Conservation (phyloP, 2,113 vertebrate species). For the Indicator maculatus region DNA sequence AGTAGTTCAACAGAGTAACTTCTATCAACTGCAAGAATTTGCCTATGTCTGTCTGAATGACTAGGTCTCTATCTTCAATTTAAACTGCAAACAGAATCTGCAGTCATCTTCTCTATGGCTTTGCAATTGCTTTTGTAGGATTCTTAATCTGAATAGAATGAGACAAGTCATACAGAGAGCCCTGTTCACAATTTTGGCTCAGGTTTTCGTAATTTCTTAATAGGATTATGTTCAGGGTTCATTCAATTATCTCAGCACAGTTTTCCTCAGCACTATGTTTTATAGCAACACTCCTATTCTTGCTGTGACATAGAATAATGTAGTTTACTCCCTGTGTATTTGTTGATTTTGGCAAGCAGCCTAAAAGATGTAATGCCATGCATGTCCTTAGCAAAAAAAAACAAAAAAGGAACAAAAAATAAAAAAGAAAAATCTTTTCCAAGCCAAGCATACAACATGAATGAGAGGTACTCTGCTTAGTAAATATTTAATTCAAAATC, state of each 20-base stretch:
- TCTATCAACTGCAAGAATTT: constrained; percentile 22
- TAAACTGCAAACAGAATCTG: constrained; percentile 42
- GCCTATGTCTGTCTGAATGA: constrained; percentile 17
- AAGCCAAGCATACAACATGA: neutral
- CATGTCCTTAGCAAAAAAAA: neutral
- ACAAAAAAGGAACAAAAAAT: too few species aligned
- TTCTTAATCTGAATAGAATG: neutral
- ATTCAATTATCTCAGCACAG: neutral
- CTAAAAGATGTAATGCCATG: neutral
- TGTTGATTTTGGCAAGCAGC: neutral
- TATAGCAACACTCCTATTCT: neutral
- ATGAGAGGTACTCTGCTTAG: neutral
- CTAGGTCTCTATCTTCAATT: neutral
- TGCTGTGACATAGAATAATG: neutral
- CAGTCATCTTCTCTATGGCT: neutral
- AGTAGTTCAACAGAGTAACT: constrained; percentile 35
- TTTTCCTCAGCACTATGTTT: neutral
- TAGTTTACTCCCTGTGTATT: neutral
- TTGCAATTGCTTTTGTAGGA: neutral
- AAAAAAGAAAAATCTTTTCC: neutral
- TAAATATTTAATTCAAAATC: neutral
- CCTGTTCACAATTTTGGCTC: neutral
- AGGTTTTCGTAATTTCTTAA: constrained; percentile 25
- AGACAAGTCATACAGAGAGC: neutral
- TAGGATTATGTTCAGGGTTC: constrained; percentile 10